Evolutionary conservation across 2,888 invertebrate genomes (phyloP).

Genomic region (Pemphredon lugubris): DNA sequence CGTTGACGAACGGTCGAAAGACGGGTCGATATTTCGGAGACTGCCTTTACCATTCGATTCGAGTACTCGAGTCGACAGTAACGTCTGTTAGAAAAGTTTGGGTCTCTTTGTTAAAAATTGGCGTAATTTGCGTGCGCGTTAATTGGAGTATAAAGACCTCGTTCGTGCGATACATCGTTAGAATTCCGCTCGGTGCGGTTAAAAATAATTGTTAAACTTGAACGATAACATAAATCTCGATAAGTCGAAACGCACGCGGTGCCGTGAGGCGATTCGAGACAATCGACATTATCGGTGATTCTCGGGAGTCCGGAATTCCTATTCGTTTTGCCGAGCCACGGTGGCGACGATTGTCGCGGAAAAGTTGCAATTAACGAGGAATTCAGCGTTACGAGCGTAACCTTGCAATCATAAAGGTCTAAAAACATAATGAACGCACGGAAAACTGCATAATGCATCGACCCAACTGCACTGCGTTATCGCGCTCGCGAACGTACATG

Average conservation of each 20-base stretch:
- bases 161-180: no score
- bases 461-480: conserved; percentile 61
- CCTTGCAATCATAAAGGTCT: conserved; percentile 63
- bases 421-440: conserved; percentile 70
- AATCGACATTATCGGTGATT: background rate
- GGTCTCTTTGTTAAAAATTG: no score
- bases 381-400: conserved; percentile 49
- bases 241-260: no score
- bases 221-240: no score
- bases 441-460: conserved; percentile 68
- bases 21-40: conserved; percentile 7
- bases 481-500: conserved; percentile 50
- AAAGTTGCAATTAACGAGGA: conserved; percentile 59
- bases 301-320: background rate
- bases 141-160: no score
- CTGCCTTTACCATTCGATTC: background rate
- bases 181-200: no score
- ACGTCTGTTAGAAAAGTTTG: no score
- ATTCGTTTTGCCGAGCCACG: background rate
- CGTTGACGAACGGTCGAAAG: no score
- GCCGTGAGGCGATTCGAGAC: background rate
- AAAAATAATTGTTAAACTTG: no score
- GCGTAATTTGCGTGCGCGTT: no score
- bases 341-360: conserved; percentile 32
- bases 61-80: no score